Evolutionary conservation across 2,797 vertebrate genomes (phyloP).

Genomic region (Tragopan temminckii): DNA sequence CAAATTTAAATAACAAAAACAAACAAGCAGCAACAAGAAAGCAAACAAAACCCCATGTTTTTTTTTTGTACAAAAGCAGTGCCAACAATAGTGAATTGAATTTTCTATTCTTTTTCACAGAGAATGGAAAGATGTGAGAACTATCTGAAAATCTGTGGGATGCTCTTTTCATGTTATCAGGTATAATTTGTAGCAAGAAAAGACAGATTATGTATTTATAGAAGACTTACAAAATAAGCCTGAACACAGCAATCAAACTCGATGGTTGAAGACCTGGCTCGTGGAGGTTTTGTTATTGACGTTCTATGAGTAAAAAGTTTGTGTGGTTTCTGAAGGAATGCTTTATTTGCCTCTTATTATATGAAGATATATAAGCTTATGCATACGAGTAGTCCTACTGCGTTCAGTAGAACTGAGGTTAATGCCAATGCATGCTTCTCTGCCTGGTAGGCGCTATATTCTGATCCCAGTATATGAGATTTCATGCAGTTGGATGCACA

Average conservation of each 20-base stretch:
- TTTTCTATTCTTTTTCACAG: background rate
- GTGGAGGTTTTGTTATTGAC: background rate
- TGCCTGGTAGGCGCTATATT: background rate
- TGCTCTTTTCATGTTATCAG: background rate
- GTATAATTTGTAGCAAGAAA: background rate
- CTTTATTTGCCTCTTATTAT: background rate
- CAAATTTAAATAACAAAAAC: background rate
- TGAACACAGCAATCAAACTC: background rate
- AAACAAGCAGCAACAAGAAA: background rate
- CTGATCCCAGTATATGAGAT: background rate
- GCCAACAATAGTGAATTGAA: background rate
- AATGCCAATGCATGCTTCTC: background rate
- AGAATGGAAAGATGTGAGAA: background rate
- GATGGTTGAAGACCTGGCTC: background rate
- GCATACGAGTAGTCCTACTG: background rate
- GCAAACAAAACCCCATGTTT: background rate
- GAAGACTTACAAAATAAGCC: background rate
- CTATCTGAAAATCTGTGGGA: background rate
- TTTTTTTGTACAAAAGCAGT: background rate
- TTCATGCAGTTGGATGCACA: conserved; percentile 9
- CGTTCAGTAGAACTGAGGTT: background rate
- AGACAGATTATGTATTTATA: background rate
- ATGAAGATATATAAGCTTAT: background rate
- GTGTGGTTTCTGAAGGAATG: background rate
- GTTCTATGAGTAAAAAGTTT: background rate